Conservation (phyloP, 2,113 vertebrate genomes). For the Mus musculus region GRCm39 chr4:98368001-98368500, state of each 20-base stretch:
- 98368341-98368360: neutral
- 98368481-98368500: neutral
- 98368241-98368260: neutral
- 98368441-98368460: neutral
- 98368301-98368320: neutral
- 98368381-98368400: neutral
- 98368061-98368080: conserved; percentile 37
- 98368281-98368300: no score
- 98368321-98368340: no score
- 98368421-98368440: neutral
- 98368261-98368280: neutral
- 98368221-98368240: neutral
- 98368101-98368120: conserved; percentile 27
- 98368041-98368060: conserved; percentile 48
- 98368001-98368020: conserved; percentile 37
- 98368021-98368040: conserved; percentile 44
- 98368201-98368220: neutral
- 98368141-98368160: neutral
- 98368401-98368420: neutral
- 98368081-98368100: conserved; percentile 44
- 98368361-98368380: neutral
- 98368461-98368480: neutral
- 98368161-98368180: neutral
- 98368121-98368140: conserved; percentile 33
- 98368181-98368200: neutral